Percentiles rank a stretch among this genome's conserved stretches.
These are phyloP conservation scores for Melanerpes formicivorus DNA, from an alignment of 2,113 vertebrate genomes.

Conservation along the genomic window DNA sequence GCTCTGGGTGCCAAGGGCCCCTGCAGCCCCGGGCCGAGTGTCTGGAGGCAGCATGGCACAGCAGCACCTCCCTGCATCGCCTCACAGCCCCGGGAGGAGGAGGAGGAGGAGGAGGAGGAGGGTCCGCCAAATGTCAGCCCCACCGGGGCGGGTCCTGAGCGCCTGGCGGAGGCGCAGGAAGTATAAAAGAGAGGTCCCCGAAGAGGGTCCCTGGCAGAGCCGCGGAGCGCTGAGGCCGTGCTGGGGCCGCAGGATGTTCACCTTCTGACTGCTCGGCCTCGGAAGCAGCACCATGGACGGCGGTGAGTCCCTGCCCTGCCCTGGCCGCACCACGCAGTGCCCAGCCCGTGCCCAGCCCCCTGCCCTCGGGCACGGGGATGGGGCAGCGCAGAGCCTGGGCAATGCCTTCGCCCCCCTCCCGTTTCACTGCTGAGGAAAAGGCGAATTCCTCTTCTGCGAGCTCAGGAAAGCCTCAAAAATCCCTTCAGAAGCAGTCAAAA, in stretches of 20 bases:
- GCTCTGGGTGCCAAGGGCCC: no score
- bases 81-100: not conserved
- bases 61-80: not conserved
- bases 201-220: not conserved
- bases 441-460: not conserved
- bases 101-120: not conserved
- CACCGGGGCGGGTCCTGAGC: not conserved
- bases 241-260: accelerated
- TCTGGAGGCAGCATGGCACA: not conserved
- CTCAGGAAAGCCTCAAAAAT: not conserved
- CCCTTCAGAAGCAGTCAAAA: not conserved
- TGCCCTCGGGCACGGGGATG: not conserved
- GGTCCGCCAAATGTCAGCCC: not conserved
- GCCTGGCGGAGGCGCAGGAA: not conserved
- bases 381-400: not conserved
- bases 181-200: constrained; percentile 46
- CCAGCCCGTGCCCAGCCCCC: no score
- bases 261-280: not conserved
- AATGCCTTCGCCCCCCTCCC: not conserved
- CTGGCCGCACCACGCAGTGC: not conserved
- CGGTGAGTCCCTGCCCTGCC: constrained; percentile 50
- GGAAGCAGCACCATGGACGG: constrained; percentile 33
- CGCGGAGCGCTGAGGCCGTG: not conserved
- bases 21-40: accelerated
- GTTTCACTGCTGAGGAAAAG: not conserved